phyloP scores from a whole-genome alignment of 2,888 invertebrate species.

The Eristalis intricaria region DNA sequence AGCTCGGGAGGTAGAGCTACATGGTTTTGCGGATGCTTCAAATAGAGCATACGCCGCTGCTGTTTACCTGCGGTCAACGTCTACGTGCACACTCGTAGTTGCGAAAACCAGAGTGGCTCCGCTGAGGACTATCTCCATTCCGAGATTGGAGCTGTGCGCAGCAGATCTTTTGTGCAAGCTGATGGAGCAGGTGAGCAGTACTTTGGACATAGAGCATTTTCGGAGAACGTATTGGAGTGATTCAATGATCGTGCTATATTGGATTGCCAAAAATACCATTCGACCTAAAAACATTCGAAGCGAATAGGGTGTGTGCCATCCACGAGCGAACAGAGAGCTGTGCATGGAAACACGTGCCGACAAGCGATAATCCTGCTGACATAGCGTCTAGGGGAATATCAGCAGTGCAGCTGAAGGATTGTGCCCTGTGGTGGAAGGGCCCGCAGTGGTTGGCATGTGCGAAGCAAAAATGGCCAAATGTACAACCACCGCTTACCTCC shows the following conservation, averaged over 20 bases:
- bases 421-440: slow-evolving; percentile 7
- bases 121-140: slow-evolving; percentile 15
- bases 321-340: no score
- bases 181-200: slow-evolving; percentile 4
- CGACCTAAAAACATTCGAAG: no score
- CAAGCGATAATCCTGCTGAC: slow-evolving; percentile 33
- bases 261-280: slow-evolving; percentile 8
- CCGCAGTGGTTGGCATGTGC: neutral
- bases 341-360: slow-evolving; percentile 7
- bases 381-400: slow-evolving; percentile 30
- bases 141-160: slow-evolving; percentile 9
- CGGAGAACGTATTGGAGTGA: no score
- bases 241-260: no score
- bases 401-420: neutral
- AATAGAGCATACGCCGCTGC: slow-evolving; percentile 12
- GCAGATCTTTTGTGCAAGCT: slow-evolving; percentile 1
- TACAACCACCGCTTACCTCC: neutral
- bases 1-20: neutral
- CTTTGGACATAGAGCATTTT: neutral
- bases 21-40: slow-evolving; percentile 13
- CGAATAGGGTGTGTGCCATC: no score
- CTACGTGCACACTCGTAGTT: neutral
- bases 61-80: slow-evolving; percentile 2
- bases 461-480: neutral
- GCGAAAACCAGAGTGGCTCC: slow-evolving; percentile 15